Base-by-base conservation (phyloP, 2,797 vertebrate species). In the Sebastes hopkinsi region DNA sequence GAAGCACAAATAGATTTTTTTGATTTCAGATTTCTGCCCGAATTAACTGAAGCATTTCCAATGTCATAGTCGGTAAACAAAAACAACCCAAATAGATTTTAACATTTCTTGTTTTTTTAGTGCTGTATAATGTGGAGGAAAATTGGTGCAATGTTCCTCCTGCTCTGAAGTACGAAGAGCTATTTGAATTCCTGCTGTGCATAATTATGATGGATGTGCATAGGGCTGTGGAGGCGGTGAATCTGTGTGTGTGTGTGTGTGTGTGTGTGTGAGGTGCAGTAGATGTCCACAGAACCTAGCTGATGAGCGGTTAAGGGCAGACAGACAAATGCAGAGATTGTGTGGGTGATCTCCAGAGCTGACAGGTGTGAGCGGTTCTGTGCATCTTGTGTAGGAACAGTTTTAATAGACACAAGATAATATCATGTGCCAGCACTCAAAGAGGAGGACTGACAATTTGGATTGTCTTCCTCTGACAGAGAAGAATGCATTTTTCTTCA, bases 191-290 rank as follows among this genome's bases (percentile, higher is more conserved):
- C 83, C 84, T 91, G 87, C 91, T 88, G 88, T 88, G 89, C 71
- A 90, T 93, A 93, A 93, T 92, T 91, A 91, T 92, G 92, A 94
- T 92, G 87, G 92, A 94, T 92, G 87, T 86, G 92, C 83, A 81
- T 25, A 67, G 80, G 90, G 90, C 82, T 73, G 87, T 69, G 86
- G 88, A 87, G 90, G 91, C 67, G 79, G 83, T 58, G 90, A 32
- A 58, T 75, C 54, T 80, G 54, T 82, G 75, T 68, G 50, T 70
- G 50, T 74, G 50, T 67, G 36, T 71, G 67, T 67, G 75, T 50
- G 22, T 67, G 36, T 71, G 67, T 67, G 75, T 52, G 22, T 67
- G 77, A 74, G 72, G 72, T 77, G 74, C 38, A 71, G 54, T 61
- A 23, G 85, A 72, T 67, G 87, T 89, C 87, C 78, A 62, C 64